These are phyloP conservation scores for Melieria omissa DNA, from an alignment of 2,888 invertebrate species.

Conservation along the genomic window DNA sequence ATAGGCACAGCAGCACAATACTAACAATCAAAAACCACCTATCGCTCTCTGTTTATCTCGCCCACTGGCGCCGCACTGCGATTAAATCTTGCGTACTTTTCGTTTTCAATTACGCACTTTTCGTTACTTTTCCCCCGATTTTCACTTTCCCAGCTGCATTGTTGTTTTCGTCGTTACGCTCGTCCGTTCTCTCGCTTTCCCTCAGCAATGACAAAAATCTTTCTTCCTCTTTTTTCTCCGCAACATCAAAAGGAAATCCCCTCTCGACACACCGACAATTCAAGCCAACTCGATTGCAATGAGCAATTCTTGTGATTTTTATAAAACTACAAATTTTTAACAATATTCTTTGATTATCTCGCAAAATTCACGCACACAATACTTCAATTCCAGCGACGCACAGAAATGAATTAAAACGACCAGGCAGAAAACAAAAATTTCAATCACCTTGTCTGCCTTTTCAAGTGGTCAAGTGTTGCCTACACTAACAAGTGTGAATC, in stretches of 20 bases:
- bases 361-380: no score
- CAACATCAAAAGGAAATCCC: not conserved
- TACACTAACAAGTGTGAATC: no score
- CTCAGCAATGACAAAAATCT: not conserved
- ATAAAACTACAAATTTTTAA: conserved; percentile 1
- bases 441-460: not conserved
- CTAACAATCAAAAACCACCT: no score
- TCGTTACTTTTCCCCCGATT: no score
- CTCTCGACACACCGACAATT: not conserved
- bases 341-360: not conserved
- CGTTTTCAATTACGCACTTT: no score
- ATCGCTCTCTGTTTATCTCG: no score
- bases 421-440: not conserved
- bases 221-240: conserved; percentile 1
- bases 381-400: no score
- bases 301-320: not conserved
- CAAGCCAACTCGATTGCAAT: not conserved
- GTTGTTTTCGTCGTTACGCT: not conserved
- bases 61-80: no score
- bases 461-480: no score
- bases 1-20: no score
- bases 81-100: no score
- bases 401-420: not conserved
- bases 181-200: no score
- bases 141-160: not conserved